A percentile compares a stretch with the other conserved stretches of the same genome.
Evolutionary conservation across 2,113 vertebrate species (phyloP).

Genomic region (Mungos mungo): DNA sequence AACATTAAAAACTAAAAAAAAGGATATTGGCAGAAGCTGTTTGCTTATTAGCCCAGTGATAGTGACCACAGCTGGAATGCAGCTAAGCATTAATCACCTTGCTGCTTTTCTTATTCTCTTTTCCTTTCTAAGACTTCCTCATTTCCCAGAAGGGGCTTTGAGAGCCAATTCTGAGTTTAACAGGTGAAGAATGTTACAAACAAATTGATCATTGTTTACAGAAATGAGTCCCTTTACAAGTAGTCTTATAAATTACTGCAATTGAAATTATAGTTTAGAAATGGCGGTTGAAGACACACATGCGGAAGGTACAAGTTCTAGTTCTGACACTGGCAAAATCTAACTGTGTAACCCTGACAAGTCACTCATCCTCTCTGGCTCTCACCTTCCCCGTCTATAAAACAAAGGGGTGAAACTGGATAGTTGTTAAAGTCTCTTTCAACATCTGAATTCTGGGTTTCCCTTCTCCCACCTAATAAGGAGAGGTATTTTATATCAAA

Average conservation of each 20-base stretch:
- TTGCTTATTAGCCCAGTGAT: not conserved
- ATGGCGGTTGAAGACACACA: not conserved
- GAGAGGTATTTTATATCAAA: constrained; percentile 19
- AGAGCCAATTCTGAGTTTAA: not conserved
- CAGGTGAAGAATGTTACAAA: not conserved
- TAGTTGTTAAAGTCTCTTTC: not conserved
- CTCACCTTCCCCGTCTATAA: constrained; percentile 14
- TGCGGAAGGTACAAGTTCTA: not conserved
- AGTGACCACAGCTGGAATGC: not conserved
- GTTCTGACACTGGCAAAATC: not conserved
- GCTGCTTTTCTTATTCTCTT: not conserved
- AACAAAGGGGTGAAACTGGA: not conserved
- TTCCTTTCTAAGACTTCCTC: not conserved
- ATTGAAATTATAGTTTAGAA: constrained; percentile 9
- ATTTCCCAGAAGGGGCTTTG: not conserved
- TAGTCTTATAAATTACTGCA: not conserved
- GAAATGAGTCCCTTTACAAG: not conserved
- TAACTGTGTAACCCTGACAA: not conserved
- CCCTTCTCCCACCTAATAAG: constrained; percentile 7
- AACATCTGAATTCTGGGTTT: not conserved
- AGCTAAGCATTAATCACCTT: not conserved
- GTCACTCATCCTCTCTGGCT: not conserved
- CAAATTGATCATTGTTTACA: not conserved
- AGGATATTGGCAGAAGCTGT: not conserved
- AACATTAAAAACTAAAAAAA: too few relatives aligned